These are phyloP conservation scores for Nymphalis urticae DNA, from an alignment of 2,888 invertebrate species.

Conservation along the genomic window DNA sequence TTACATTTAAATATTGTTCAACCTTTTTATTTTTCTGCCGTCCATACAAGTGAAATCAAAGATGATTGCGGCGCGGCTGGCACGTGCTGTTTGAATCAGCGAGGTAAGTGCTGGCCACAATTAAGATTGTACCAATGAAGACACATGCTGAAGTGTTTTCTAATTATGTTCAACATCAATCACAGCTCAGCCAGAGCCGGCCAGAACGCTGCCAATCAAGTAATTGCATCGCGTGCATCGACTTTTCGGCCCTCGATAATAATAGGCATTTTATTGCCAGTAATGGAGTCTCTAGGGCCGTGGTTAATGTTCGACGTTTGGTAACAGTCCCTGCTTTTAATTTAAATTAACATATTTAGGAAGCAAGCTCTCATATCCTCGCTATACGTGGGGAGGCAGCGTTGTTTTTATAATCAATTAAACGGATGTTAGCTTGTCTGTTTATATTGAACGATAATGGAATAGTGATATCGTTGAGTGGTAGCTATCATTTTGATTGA, in stretches of 20 bases:
- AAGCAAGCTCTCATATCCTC: conserved; percentile 52
- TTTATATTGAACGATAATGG: conserved; percentile 62
- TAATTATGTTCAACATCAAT: conserved; percentile 81
- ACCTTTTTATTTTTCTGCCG: conserved; percentile 31
- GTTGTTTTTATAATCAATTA: conserved; percentile 75
- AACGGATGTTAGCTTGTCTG: conserved; percentile 52
- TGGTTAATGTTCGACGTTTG: conserved; percentile 70
- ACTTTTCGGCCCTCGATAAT: conserved; percentile 81
- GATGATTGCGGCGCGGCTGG: conserved; percentile 42
- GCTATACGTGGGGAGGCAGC: conserved; percentile 42
- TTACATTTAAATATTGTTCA: not conserved
- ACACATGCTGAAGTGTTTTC: conserved; percentile 81
- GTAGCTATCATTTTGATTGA: conserved; percentile 69
- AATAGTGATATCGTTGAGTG: conserved; percentile 69
- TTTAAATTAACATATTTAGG: conserved; percentile 75
- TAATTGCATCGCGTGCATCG: conserved; percentile 82
- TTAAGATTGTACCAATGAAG: conserved; percentile 79
- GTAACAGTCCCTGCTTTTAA: conserved; percentile 71
- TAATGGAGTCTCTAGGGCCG: conserved; percentile 81
- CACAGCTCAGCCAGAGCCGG: conserved; percentile 66
- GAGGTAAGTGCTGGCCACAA: conserved; percentile 77
- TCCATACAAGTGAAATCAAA: conserved; percentile 33
- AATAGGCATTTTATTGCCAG: conserved; percentile 81
- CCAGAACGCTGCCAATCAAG: conserved; percentile 81
- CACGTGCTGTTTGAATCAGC: conserved; percentile 76